These are phyloP conservation scores for Zeuzera pyrina DNA, from an alignment of 2,888 invertebrate genomes.

Conservation along the genomic window DNA sequence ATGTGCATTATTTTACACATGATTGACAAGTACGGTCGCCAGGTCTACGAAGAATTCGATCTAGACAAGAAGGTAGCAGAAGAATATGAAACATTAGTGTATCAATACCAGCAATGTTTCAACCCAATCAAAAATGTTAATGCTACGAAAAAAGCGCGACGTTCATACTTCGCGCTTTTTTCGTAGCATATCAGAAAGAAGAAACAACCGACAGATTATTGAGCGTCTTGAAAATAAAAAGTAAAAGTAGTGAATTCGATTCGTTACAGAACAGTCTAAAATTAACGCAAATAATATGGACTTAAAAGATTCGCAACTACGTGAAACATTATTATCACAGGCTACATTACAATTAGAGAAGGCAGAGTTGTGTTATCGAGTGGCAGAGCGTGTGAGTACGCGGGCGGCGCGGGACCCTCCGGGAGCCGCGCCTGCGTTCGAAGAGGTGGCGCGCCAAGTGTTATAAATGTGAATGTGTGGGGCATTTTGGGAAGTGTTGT, in stretches of 20 bases:
- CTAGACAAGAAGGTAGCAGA: slow-evolving; percentile 1
- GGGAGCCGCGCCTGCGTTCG: not conserved
- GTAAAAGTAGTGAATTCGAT: slow-evolving; percentile 15
- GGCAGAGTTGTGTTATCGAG: slow-evolving; percentile 9
- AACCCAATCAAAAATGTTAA: slow-evolving; percentile 12
- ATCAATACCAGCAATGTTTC: slow-evolving; percentile 6
- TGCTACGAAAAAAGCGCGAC: slow-evolving; percentile 12
- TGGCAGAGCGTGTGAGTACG: slow-evolving; percentile 7
- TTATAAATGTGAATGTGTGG: slow-evolving; percentile 3
- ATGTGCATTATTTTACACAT: slow-evolving; percentile 16
- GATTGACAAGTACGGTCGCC: slow-evolving; percentile 13
- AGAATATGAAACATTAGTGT: slow-evolving; percentile 4
- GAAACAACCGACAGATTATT: no score
- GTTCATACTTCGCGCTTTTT: no score
- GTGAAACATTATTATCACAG: slow-evolving; percentile 6
- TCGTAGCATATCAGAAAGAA: no score
- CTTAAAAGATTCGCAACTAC: slow-evolving; percentile 9
- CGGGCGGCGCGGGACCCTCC: slow-evolving; percentile 3
- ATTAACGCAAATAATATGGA: slow-evolving; percentile 16
- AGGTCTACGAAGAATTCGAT: slow-evolving; percentile 12
- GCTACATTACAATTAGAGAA: slow-evolving; percentile 5
- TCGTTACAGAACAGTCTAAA: slow-evolving; percentile 11
- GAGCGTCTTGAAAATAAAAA: no score
- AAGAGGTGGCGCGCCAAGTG: slow-evolving; percentile 2
- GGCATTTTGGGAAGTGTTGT: slow-evolving; percentile 6